Base-by-base conservation (phyloP, 2,888 invertebrate genomes). In the Cyclophora punctaria region DNA sequence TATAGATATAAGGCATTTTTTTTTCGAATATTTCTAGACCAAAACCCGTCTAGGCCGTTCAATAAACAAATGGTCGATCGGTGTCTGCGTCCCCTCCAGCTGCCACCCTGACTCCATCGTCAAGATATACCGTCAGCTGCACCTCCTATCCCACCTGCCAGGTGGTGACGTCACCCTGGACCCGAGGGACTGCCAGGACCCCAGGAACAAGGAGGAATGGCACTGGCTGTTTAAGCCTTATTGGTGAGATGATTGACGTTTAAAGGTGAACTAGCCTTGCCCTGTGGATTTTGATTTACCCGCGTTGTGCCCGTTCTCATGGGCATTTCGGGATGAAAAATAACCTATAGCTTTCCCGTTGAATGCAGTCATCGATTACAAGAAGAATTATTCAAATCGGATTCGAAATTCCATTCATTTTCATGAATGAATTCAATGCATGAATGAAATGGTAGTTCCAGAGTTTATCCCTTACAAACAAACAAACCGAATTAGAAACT, bases 71-170 rank as follows among this genome's bases (percentile, higher is more conserved):
- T 3, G 7, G 2, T 7, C 3, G 3, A n/a, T 55, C 6, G 60
- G 60, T 5, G 53, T 58, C 5, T 60, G 60, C 37, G 48, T 58
- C 1, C 58, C 60, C 2, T 40, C 46, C 2, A 40, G 44, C 2
- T 58, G 60, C 44, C 34, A 41, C 34, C 45, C 58, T 45, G 48
- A 44, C 5, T 53, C 60, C 44, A 47, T 60, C 0, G 55, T 46
- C 33, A 60, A 50, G 53, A 48, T 60, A 5, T 52, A 53, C 2
- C 43, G 40, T 2, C 55, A 53, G 5, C 46, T 60, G 7, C 49
- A 53, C 44, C 35, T 45, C 43, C 37, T 46, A 4, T 52, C 56
- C 0, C 48, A 52, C 20, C 48, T 56, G 1, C 51, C 56, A 3
- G 41, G 49, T 4, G 48, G 50, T 7, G 35, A 48, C 4, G 35